Percentiles rank a stretch among this genome's conserved stretches.
Conservation (phyloP, 2,888 invertebrate genomes). For the Idaea straminata region DNA sequence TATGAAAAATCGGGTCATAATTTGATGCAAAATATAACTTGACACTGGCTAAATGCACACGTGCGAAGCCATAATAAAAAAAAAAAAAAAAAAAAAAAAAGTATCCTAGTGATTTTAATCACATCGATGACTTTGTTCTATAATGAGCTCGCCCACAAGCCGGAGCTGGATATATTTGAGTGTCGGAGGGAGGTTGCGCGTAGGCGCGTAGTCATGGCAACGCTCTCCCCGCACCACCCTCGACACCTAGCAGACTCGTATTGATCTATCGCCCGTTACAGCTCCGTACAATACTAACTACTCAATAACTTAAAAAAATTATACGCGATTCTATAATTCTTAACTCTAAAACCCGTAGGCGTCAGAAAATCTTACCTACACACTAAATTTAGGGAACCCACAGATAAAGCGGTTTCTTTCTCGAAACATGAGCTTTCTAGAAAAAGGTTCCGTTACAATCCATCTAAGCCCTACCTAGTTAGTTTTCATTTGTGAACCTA, state of each 20-base stretch:
- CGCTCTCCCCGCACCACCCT: constrained; percentile 34
- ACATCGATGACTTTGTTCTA: constrained; percentile 52
- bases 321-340: background rate
- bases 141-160: constrained; percentile 56
- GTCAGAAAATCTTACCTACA: background rate
- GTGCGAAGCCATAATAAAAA: too few relatives aligned
- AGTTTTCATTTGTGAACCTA: too few relatives aligned
- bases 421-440: too few relatives aligned
- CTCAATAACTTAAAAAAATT: background rate
- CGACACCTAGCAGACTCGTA: constrained; percentile 39
- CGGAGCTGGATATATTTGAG: constrained; percentile 53
- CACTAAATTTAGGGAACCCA: background rate
- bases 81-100: background rate
- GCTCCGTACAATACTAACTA: constrained; percentile 33
- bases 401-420: too few relatives aligned
- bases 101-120: constrained; percentile 6
- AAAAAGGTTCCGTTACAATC: too few relatives aligned
- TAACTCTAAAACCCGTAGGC: background rate
- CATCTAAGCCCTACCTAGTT: too few relatives aligned
- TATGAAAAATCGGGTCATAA: too few relatives aligned
- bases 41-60: too few relatives aligned
- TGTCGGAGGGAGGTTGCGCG: constrained; percentile 57
- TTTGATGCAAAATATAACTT: too few relatives aligned
- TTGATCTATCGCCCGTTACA: constrained; percentile 57
- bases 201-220: constrained; percentile 72